Evolutionary conservation across 2,113 vertebrate species (phyloP), one percentile per base, ranked within the genome.

Genomic region (Oxyruncus cristatus): DNA sequence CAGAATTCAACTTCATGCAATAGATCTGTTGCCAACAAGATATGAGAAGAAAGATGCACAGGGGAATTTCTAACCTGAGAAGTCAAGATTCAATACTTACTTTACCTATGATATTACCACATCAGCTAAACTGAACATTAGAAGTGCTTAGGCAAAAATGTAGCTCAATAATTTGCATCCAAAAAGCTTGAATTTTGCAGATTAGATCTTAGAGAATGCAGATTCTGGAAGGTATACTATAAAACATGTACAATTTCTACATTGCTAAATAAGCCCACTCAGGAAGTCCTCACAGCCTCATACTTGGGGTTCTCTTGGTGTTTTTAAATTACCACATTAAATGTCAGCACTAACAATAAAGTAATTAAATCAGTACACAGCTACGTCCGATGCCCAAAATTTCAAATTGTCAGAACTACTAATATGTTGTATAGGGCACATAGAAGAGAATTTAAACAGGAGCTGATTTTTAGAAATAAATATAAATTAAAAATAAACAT

Each of bases 311-410:
- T 94, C 53, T 82, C 82, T 28, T 9, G 61, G 49, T 74, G 9
- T 81, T 92, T 95, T 93, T 65, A 73, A 89, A 80, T 76, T 44
- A 92, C 58, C 53, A 42, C 7, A 33, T 61, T 88, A 89, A 94
- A 96, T 91, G 52, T 65, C 90, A 92, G 68, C 50, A 59, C 68
- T 79, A 95, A 90, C 81, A 82, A 88, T 70, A 41, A 90, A 94
- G 55, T 77, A 46, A 95, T 92, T 44, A 83, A 91, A 79, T 46
- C 59, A 73, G 82, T 72, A 78, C 32, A 72, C 65, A 95, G 61
- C n/a, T 70, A 71, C 17, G 63, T n/a, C 68, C 63, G 20, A 55
- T 76, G 70, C 59, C 37, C 95, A 72, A 88, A 88, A 86, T 71
- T 22, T 59, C 41, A 91, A 85, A n/a, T n/a, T n/a, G n/a, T n/a